Conservation (phyloP, 2,113 vertebrate genomes). For the Eolophus roseicapilla region DNA sequence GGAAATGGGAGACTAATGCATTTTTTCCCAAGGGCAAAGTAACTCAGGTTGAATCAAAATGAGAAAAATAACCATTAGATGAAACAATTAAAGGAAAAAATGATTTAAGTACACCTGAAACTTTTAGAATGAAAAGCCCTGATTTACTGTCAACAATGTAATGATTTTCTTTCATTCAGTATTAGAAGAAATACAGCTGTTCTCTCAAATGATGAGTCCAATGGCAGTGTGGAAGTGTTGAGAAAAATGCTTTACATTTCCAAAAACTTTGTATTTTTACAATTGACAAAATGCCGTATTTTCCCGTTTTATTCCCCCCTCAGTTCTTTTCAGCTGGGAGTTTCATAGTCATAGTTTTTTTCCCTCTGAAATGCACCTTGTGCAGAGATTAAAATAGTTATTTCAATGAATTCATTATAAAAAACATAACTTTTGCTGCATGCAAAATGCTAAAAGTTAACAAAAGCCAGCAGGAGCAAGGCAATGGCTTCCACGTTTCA, state of each 20-base stretch:
- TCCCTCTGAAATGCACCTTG: background rate
- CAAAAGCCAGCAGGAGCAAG: background rate
- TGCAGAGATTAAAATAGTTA: background rate
- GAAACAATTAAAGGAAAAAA: background rate
- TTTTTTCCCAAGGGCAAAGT: background rate
- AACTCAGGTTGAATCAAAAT: background rate
- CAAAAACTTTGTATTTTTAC: background rate
- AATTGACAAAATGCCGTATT: background rate
- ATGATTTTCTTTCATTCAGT: background rate
- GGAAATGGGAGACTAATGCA: background rate
- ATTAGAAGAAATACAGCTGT: background rate
- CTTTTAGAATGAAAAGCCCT: background rate
- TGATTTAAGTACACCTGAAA: background rate
- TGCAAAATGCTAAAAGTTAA: background rate
- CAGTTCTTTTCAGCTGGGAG: background rate
- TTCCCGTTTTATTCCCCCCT: background rate
- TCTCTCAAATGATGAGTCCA: background rate
- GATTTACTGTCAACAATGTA: background rate
- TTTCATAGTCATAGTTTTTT: background rate
- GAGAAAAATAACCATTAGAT: background rate
- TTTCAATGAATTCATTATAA: background rate
- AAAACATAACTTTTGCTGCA: background rate
- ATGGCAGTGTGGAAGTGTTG: background rate
- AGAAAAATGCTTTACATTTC: background rate
- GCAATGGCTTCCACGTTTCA: background rate